Conservation (phyloP, 2,888 invertebrate genomes). For the Pristionchus entomophagus region DNA sequence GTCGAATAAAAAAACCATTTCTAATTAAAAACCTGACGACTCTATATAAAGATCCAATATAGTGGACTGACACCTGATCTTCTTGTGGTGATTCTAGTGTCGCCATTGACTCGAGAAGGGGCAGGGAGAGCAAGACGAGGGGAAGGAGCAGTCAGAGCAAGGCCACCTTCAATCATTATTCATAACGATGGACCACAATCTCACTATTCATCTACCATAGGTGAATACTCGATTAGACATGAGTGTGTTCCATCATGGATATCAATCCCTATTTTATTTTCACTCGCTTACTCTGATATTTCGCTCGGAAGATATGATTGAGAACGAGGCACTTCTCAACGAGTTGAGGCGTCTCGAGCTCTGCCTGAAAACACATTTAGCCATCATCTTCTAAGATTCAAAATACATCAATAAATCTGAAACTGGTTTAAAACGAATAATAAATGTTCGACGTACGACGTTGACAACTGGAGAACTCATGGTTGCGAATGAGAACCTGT, state of each 20-base stretch:
- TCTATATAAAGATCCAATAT: no score
- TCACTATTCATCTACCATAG: no score
- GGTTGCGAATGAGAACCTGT: conserved; percentile 15
- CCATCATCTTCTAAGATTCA: no score
- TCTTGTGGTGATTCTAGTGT: background rate
- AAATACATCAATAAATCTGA: no score
- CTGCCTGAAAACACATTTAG: background rate
- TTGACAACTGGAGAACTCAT: conserved; percentile 17
- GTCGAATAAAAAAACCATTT: no score
- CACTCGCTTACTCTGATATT: background rate
- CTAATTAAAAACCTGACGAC: no score
- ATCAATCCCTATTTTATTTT: no score
- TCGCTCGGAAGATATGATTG: conserved; percentile 32
- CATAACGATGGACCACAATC: no score
- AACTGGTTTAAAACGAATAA: no score
- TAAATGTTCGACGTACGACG: background rate
- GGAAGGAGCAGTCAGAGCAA: background rate
- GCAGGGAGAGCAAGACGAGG: background rate
- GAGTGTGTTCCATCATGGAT: no score
- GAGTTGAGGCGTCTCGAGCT: conserved; percentile 24
- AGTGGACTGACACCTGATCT: conserved; percentile 12
- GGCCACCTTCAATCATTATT: no score
- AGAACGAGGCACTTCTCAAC: conserved; percentile 40
- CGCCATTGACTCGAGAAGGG: background rate
- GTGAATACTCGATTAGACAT: no score